These are phyloP conservation scores for Lasioglossum leucozonium DNA, from an alignment of 2,888 invertebrate species.

Conservation along the genomic window DNA sequence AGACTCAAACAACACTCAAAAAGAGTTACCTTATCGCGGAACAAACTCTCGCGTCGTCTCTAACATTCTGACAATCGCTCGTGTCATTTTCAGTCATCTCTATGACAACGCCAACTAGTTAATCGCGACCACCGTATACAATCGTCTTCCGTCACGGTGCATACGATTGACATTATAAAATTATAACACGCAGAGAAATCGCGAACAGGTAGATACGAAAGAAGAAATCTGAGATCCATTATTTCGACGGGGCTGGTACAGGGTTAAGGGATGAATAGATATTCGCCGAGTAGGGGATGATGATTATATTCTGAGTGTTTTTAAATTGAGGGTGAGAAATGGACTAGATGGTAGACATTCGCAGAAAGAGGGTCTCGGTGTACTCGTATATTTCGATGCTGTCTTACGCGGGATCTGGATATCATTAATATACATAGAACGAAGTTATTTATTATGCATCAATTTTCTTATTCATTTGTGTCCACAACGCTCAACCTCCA, in stretches of 20 bases:
- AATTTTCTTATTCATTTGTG: not conserved
- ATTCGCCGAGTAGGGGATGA: not conserved
- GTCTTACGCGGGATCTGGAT: not conserved
- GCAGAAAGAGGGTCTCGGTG: not conserved
- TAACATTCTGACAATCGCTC: no score
- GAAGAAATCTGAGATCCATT: not conserved
- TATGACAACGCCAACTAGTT: no score
- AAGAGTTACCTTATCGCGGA: no score
- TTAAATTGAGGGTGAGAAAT: not conserved
- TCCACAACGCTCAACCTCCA: not conserved
- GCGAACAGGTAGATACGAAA: no score
- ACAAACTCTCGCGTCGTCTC: no score
- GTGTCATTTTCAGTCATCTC: no score
- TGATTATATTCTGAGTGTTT: constrained; percentile 1
- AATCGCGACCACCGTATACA: no score
- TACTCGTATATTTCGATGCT: not conserved
- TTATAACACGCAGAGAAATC: no score
- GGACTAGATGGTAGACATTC: not conserved
- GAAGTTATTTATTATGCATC: not conserved
- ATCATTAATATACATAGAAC: not conserved
- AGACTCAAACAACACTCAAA: no score
- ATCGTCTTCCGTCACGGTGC: no score
- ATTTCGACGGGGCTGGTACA: not conserved
- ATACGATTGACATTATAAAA: no score
- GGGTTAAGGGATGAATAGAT: not conserved